Evolutionary conservation across 2,797 vertebrate species (phyloP), one percentile per base, ranked within the genome.

Genomic region (Uromys caudimaculatus): DNA sequence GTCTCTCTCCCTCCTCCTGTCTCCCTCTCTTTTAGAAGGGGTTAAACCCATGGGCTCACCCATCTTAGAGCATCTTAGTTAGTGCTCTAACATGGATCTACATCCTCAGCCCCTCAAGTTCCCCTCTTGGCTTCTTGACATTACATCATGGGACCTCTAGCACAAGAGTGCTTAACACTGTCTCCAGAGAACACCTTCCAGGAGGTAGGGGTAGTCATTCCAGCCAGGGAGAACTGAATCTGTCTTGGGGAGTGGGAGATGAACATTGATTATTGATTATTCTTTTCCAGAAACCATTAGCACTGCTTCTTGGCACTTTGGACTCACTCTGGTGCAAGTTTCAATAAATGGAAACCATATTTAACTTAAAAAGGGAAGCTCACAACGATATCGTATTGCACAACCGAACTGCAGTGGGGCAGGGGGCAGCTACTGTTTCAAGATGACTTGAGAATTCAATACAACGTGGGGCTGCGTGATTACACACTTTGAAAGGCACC

Each of bases 261-360:
- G 54, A 29, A 29, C 32, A 62, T 12, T 35, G 50, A 44, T 2
- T n/a, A 41, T 86, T 69, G 89, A 78, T 21, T 2, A 32, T 47
- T 54, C 78, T 75, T 88, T 75, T 44, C 60, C 21, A 71, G 85
- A 69, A 50, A 29, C 50, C 0, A 35, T 54, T 86, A 32, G 19
- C 35, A 12, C 54, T 0, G 89, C 52, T 44, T 41, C 27, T 93
- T 41, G 0, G 38, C 4, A 62, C 38, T 88, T 78, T 62, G 69
- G 78, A 90, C 69, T 78, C 82, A 29, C 64, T 92, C 90, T 89
- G 93, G 69, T 93, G 91, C 89, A 86, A 54, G 89, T 91, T 95
- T 89, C 91, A 95, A 60, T 90, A 85, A 96, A 97, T 93, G 93
- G 91, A 93, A 97, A 96, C 52, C 13, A 64, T 81, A 90, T 95